phyloP scores from a whole-genome alignment of 2,888 invertebrate species.

The Coenonympha glycerion region DNA sequence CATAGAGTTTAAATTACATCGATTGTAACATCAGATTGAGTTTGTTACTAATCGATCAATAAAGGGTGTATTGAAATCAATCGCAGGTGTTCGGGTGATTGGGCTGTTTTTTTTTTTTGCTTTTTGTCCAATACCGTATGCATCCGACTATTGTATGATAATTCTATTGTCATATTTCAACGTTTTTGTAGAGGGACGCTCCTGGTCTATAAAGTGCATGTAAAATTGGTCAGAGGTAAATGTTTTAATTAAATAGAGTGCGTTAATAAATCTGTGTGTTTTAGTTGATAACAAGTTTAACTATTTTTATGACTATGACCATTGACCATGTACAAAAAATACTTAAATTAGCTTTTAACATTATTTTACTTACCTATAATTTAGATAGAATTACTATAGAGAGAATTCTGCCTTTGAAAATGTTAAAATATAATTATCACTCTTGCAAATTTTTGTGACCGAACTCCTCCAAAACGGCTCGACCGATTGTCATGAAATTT shows the following conservation, averaged over 20 bases:
- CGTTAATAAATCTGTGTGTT: background rate
- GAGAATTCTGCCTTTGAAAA: too few species aligned
- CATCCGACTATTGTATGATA: slow-evolving; percentile 30
- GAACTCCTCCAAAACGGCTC: too few species aligned
- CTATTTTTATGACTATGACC: too few species aligned
- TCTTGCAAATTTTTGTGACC: too few species aligned
- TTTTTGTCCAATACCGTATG: slow-evolving; percentile 44
- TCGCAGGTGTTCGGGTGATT: slow-evolving; percentile 71
- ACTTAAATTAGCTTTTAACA: too few species aligned
- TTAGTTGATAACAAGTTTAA: too few species aligned
- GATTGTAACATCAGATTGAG: background rate
- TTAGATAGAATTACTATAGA: too few species aligned
- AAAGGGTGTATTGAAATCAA: slow-evolving; percentile 59
- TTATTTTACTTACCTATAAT: too few species aligned
- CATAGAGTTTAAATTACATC: background rate
- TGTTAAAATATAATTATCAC: too few species aligned
- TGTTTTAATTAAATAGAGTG: background rate
- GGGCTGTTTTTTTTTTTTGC: slow-evolving; percentile 45
- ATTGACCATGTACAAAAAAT: too few species aligned
- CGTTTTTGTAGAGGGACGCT: background rate
- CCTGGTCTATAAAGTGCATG: background rate
- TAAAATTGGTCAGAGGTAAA: background rate
- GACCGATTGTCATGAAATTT: too few species aligned
- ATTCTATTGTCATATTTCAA: slow-evolving; percentile 40
- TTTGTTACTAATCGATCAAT: slow-evolving; percentile 63